Base-by-base conservation (phyloP, 2,888 invertebrate genomes). In the Cecidostiba fungosa region DNA sequence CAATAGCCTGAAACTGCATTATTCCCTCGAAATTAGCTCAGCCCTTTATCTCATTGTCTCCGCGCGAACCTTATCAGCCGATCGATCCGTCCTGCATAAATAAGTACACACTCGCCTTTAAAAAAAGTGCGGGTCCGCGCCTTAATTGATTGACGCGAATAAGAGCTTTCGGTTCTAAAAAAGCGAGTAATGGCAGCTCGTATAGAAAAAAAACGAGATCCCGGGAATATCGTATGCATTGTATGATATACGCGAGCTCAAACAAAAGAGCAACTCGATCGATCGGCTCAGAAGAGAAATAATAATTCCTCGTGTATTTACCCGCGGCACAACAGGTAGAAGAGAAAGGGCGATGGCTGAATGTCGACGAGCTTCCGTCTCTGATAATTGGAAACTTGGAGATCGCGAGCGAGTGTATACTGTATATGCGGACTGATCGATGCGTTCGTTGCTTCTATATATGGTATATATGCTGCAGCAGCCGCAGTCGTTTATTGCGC, bases 311-410 rank as follows among this genome's bases (percentile, higher is more conserved):
- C 76, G 62, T 66, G 10, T 29, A 8, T 16, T 26, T 29, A 26
- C 4, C 59, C 23, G 59, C 59, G 23, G 29, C 66, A 82, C 76
- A 82, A 76, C 82, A 82, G 82, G 47, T 82, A 82, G 62, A 72
- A 5, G 19, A 12, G 47, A 4, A 12, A 32, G n/a, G 23, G 8
- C 66, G 69, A 59, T 6, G 50, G 16, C 54, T 23, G 54, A 80
- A 72, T 72, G 32, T 39, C 16, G 12, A 32, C 36, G 23, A 66
- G 59, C 29, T 76, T 50, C 73, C 82, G 69, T 39, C 76, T 76
- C 82, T 76, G 23, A 50, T 79, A 82, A 82, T 82, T 82, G 69
- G 50, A 76, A 82, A 54, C 82, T 82, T 50, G 76, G 72, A 72
- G 39, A 10, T n/a, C 39, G n/a, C 10, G 70, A 26, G 10, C 32